phyloP scores from a whole-genome alignment of 2,797 vertebrate genomes.

The Presbytis comata region DNA sequence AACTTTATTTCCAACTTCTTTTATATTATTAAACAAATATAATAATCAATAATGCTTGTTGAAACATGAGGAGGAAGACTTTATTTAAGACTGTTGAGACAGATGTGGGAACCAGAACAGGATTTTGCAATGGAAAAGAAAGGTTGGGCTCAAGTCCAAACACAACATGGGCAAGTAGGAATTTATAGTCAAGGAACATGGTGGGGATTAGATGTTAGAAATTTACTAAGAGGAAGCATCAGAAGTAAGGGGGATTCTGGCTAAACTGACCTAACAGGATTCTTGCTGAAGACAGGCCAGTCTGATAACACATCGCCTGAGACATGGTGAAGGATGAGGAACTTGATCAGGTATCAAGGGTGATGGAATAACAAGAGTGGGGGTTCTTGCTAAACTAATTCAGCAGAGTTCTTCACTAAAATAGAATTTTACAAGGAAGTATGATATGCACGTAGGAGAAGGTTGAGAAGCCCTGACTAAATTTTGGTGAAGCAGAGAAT shows the following conservation, averaged over 20 bases:
- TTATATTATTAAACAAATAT: not conserved
- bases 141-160: not conserved
- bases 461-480: not conserved
- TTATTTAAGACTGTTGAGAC: not conserved
- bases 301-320: not conserved
- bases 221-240: not conserved
- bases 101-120: not conserved
- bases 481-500: not conserved
- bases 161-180: not conserved
- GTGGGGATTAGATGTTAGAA: not conserved
- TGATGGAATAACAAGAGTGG: not conserved
- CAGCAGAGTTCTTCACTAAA: not conserved
- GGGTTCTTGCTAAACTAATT: not conserved
- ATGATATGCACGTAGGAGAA: not conserved
- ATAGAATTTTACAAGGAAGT: not conserved
- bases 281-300: not conserved
- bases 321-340: not conserved
- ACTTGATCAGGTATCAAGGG: not conserved
- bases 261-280: not conserved
- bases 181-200: not conserved
- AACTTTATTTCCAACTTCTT: not conserved
- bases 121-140: not conserved
- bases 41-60: not conserved
- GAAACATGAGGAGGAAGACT: not conserved
- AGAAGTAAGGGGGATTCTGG: not conserved